Percentiles rank a stretch among this genome's conserved stretches.
These are phyloP conservation scores for Phasia obesa DNA, from an alignment of 2,888 invertebrate genomes.

Conservation along the genomic window DNA sequence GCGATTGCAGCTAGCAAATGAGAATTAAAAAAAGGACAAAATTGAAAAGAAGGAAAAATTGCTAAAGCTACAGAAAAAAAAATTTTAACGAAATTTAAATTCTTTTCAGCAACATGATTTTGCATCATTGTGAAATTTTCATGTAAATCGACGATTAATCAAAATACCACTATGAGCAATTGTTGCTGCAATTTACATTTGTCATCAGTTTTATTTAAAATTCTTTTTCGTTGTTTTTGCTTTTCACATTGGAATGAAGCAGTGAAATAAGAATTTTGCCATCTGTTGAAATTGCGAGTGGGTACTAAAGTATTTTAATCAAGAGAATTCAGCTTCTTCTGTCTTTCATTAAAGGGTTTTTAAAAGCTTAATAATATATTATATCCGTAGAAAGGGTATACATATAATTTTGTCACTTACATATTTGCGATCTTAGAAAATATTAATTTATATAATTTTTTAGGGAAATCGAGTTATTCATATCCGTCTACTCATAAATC, in stretches of 20 bases:
- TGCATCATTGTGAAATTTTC: slow-evolving; percentile 42
- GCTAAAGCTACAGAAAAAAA: slow-evolving; percentile 16
- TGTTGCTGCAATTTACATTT: slow-evolving; percentile 59
- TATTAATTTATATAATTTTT: no score
- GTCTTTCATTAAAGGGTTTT: no score
- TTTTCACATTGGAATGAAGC: neutral
- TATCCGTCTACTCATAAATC: no score
- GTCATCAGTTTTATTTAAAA: slow-evolving; percentile 40
- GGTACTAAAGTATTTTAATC: no score
- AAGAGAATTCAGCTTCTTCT: no score
- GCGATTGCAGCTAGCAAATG: slow-evolving; percentile 26
- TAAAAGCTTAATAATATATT: no score
- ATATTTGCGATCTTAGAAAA: no score
- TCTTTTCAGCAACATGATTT: slow-evolving; percentile 17
- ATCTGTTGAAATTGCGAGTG: no score
- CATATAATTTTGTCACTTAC: no score
- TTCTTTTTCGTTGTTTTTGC: neutral
- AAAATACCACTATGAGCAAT: slow-evolving; percentile 50
- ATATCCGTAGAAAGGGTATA: no score
- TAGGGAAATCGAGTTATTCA: no score
- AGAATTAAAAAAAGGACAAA: slow-evolving; percentile 25
- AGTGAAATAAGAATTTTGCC: neutral
- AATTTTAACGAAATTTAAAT: slow-evolving; percentile 32
- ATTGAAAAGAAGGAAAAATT: slow-evolving; percentile 29
- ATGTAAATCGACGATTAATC: slow-evolving; percentile 64